Evolutionary conservation across 2,888 invertebrate species (phyloP).

Genomic region (Thumatha senex): DNA sequence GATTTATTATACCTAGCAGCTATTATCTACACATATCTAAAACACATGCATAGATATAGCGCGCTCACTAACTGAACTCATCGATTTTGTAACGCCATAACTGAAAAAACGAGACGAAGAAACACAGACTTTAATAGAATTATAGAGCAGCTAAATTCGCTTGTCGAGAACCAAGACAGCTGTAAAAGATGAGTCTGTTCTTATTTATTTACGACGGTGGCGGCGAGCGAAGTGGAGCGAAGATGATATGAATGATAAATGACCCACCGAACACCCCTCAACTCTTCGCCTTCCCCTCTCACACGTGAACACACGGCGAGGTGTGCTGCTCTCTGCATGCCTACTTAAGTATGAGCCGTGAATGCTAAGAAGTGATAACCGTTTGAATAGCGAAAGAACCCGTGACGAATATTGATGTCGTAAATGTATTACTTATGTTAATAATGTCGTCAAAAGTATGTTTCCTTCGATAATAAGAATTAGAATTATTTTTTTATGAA

Average conservation of each 20-base stretch:
- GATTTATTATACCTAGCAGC: conserved; percentile 46
- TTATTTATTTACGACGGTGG: conserved; percentile 83
- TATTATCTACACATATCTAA: conserved; percentile 71
- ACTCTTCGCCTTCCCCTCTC: conserved; percentile 51
- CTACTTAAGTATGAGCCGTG: conserved; percentile 64
- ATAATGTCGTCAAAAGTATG: conserved; percentile 31
- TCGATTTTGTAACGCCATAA: conserved; percentile 42
- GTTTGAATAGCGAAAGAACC: conserved; percentile 61
- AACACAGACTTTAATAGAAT: conserved; percentile 13
- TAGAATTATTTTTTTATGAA: no score
- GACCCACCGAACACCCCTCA: conserved; percentile 70
- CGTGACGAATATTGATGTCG: conserved; percentile 61
- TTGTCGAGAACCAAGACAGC: conserved; percentile 51
- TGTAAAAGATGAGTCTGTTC: conserved; percentile 83
- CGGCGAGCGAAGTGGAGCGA: conserved; percentile 84
- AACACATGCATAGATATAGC: conserved; percentile 76
- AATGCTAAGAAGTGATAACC: conserved; percentile 69
- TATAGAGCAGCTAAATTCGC: conserved; percentile 35
- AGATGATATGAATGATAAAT: conserved; percentile 84
- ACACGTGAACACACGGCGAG: conserved; percentile 77
- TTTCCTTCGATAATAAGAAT: conserved; percentile 24
- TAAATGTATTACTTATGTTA: conserved; percentile 34
- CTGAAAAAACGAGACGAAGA: conserved; percentile 2
- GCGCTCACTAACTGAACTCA: conserved; percentile 55
- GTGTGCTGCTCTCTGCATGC: conserved; percentile 69